Evolutionary conservation across 2,113 vertebrate genomes (phyloP).

Genomic region (Emberiza fucata): DNA sequence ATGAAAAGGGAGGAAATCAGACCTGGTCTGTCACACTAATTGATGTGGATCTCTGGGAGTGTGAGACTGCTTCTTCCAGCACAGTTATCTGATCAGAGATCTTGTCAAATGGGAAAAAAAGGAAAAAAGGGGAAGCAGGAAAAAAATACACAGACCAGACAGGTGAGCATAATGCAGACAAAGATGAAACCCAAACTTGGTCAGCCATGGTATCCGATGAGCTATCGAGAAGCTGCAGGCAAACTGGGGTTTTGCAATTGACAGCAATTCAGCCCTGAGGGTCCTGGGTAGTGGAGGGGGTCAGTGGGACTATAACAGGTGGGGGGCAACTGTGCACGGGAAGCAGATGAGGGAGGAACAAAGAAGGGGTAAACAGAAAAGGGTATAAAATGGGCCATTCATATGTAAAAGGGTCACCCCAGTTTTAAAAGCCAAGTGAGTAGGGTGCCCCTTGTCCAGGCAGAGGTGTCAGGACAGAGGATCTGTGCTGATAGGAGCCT

Average conservation of each 20-base stretch:
- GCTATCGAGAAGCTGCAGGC: neutral
- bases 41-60: neutral
- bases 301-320: neutral
- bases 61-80: neutral
- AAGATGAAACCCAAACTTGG: neutral
- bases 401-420: neutral
- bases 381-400: neutral
- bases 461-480: neutral
- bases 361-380: neutral
- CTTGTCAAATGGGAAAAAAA: neutral
- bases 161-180: neutral
- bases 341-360: neutral
- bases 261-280: neutral
- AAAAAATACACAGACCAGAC: neutral
- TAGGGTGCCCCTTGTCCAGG: fast-evolving
- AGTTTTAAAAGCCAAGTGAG: neutral
- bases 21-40: neutral
- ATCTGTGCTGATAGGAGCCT: fast-evolving
- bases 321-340: neutral
- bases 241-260: neutral
- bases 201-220: neutral
- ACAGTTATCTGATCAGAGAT: neutral
- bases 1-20: neutral
- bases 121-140: neutral
- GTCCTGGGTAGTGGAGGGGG: neutral